These are phyloP conservation scores for Bombyx mori DNA, from an alignment of 1,140 invertebrate species.

Conservation along the genomic window DNA sequence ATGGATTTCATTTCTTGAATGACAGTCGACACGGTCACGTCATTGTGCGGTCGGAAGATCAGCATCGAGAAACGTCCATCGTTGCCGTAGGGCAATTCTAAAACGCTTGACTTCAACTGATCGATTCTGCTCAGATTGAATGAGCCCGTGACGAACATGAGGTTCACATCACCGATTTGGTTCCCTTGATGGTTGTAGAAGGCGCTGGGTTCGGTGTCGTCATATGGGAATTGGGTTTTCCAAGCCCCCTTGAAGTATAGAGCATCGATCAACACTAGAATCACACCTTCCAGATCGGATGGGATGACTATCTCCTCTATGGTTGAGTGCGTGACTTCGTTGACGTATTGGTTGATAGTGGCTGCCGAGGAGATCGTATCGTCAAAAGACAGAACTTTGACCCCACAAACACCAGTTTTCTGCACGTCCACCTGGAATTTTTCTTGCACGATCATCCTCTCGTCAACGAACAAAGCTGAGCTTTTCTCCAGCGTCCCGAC, in stretches of 20 bases:
- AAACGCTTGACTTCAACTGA: constrained; percentile 66
- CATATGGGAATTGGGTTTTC: constrained; percentile 73
- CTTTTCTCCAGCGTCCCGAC: constrained; percentile 27
- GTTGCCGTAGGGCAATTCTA: constrained; percentile 78
- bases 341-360: constrained; percentile 40
- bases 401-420: constrained; percentile 20
- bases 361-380: constrained; percentile 20
- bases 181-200: constrained; percentile 59
- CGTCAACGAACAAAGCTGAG: constrained; percentile 31
- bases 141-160: constrained; percentile 48
- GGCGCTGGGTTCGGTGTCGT: constrained; percentile 58
- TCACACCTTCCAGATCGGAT: constrained; percentile 63
- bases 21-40: constrained; percentile 32
- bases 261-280: constrained; percentile 77
- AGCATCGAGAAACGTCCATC: constrained; percentile 75
- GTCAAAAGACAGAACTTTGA: constrained; percentile 24
- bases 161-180: constrained; percentile 53
- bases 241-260: constrained; percentile 84
- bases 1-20: constrained; percentile 61
- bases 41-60: constrained; percentile 72
- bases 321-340: constrained; percentile 29
- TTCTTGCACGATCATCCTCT: constrained; percentile 16
- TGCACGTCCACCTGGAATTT: constrained; percentile 20
- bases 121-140: constrained; percentile 41
- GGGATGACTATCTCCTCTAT: constrained; percentile 37